Evolutionary conservation across 2,888 invertebrate genomes (phyloP), one percentile per base, ranked within the genome.

Genomic region (Ypsolopha scabrella): DNA sequence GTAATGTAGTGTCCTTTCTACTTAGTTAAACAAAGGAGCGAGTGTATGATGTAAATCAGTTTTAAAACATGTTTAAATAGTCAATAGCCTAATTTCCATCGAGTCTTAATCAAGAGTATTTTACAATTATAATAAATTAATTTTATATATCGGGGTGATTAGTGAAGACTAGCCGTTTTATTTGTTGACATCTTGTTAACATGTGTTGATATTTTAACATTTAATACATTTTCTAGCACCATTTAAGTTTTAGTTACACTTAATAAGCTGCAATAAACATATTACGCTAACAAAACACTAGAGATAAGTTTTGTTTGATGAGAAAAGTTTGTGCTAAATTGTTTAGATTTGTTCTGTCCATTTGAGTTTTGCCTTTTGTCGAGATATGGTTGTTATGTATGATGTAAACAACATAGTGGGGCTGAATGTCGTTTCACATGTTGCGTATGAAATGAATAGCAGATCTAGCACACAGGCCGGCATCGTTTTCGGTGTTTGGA

Each of bases 391-490:
- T 59, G 61, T 67, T 68, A 34, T 37, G n/a, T 68, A 34, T 37
- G n/a, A 13, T 64, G 58, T 54, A 59, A 55, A 49, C 51, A 60
- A 24, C 63, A 67, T 69, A 70, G 65, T 68, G 65, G 60, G 69
- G 59, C 63, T 67, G 68, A 63, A 67, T 68, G 69, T 64, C 57
- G 62, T 65, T 62, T 64, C 51, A 54, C 24, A 64, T 72, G 67
- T 69, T 72, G 67, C 75, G 77, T 78, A 78, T 77, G 75, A 78
- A 80, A 80, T 77, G 78, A 75, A 74, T 75, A 79, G 72, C 58
- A 61, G 72, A 71, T 63, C 57, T 65, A 41, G 13, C 48, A 11
- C 63, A 67, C 67, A 63, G 24, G 24, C 24, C 4, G 24, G 24
- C 24, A 24, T 24, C 24, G 4, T 24, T 24, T n/a, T n/a, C n/a